Percentiles rank a stretch among this genome's conserved stretches.
phyloP scores from a whole-genome alignment of 37 sponge, comb jelly and placozoan genomes.

The Spongilla lacustris region DNA sequence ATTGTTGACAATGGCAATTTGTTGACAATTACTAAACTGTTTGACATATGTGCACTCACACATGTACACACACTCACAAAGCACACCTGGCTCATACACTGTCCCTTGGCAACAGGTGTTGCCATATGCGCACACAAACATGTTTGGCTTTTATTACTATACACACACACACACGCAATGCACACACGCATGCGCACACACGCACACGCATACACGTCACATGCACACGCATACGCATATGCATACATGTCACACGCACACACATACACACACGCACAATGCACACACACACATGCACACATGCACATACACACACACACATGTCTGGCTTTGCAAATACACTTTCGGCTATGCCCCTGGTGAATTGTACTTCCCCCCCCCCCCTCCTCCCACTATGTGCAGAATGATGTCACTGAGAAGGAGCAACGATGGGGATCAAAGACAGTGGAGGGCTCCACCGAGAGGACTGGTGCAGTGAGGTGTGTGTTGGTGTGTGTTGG shows the following conservation, averaged over 20 bases:
- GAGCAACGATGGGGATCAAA: conserved; percentile 93
- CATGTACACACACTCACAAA: not conserved
- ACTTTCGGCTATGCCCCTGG: not conserved
- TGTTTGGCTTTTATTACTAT: too few species aligned
- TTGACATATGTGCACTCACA: not conserved
- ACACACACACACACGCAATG: not conserved
- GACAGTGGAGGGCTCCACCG: conserved; percentile 92
- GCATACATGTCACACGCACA: conserved; percentile 26
- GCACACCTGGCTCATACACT: not conserved
- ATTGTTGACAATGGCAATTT: not conserved
- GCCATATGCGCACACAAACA: too few species aligned
- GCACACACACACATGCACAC: not conserved
- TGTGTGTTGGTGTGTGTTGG: not conserved
- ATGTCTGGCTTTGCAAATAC: too few species aligned
- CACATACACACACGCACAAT: conserved; percentile 5
- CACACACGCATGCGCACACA: conserved; percentile 11
- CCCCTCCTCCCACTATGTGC: not conserved
- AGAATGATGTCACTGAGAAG: conserved; percentile 81
- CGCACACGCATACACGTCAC: not conserved
- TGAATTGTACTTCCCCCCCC: too few species aligned
- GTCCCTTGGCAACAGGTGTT: too few species aligned
- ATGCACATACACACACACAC: not conserved
- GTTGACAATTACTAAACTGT: too few species aligned
- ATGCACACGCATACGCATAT: conserved; percentile 10
- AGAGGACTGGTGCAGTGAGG: conserved; percentile 53